Percentiles rank a stretch among this genome's conserved stretches.
Evolutionary conservation across 2,113 vertebrate species (phyloP).

Genomic region (Lasiurus cinereus): DNA sequence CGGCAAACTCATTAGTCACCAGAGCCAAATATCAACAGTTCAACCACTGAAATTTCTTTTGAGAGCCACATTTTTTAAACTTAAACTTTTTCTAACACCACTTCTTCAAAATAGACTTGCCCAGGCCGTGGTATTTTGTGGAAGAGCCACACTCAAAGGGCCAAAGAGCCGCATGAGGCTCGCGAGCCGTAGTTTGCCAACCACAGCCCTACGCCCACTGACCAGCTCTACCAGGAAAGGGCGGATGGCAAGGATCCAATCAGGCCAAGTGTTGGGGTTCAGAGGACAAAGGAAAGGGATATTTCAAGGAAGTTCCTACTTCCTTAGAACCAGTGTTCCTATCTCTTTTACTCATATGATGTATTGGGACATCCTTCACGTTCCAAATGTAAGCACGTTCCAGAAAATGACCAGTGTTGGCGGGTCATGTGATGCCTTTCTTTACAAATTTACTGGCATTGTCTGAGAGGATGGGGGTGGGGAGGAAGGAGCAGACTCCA

Average conservation of each 20-base stretch:
- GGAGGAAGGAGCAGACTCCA: neutral
- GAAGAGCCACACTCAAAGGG: too few relatives aligned
- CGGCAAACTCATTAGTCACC: too few relatives aligned
- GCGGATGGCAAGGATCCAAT: constrained; percentile 70
- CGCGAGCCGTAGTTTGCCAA: too few relatives aligned
- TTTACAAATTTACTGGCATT: neutral
- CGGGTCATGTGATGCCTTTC: constrained; percentile 56
- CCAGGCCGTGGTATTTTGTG: too few relatives aligned
- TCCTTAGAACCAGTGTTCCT: constrained; percentile 80
- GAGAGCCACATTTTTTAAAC: too few relatives aligned
- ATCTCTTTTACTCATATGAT: constrained; percentile 72
- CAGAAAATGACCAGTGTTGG: constrained; percentile 22
- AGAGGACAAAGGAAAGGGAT: constrained; percentile 78
- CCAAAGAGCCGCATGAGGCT: too few relatives aligned
- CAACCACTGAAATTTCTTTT: too few relatives aligned
- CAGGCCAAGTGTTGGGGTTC: constrained; percentile 74
- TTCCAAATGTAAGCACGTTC: constrained; percentile 68
- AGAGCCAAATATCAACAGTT: too few relatives aligned
- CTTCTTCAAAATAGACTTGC: too few relatives aligned
- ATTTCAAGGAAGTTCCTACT: constrained; percentile 79
- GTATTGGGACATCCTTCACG: constrained; percentile 74
- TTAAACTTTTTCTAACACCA: too few relatives aligned
- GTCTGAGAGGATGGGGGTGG: neutral
- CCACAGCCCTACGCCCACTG: neutral
- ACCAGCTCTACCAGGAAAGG: constrained; percentile 64